phyloP scores from a whole-genome alignment of 2,113 vertebrate species.

The Labeo rohita region DNA sequence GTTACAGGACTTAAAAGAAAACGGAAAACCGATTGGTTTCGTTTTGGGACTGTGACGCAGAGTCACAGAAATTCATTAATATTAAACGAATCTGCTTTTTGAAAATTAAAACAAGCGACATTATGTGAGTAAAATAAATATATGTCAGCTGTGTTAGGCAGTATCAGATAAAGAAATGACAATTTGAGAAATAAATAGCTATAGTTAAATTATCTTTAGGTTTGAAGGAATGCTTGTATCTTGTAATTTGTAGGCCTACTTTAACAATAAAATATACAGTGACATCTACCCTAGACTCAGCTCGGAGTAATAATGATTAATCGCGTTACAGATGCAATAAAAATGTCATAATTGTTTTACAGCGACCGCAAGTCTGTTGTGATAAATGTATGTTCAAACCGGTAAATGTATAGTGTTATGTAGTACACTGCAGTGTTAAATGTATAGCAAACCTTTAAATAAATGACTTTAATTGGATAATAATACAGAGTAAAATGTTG shows the following conservation, averaged over 20 bases:
- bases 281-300: not conserved
- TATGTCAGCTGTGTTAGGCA: not conserved
- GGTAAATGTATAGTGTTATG: no score
- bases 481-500: not conserved
- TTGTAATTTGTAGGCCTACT: not conserved
- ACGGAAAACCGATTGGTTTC: not conserved
- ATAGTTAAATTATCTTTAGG: not conserved
- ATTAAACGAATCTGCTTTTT: not conserved
- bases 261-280: not conserved
- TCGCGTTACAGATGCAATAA: not conserved
- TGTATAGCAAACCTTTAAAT: not conserved
- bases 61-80: not conserved
- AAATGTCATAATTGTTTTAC: conserved; percentile 38
- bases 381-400: no score
- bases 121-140: not conserved
- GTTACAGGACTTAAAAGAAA: not conserved
- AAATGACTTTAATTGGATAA: not conserved
- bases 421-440: no score
- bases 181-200: not conserved
- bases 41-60: not conserved
- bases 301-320: conserved; percentile 16
- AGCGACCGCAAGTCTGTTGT: not conserved
- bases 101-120: not conserved
- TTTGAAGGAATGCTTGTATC: not conserved
- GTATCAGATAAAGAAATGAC: not conserved